Evolutionary conservation across 2,797 vertebrate genomes (phyloP), one percentile per base, ranked within the genome.

Genomic region (Sebastes nivosus): DNA sequence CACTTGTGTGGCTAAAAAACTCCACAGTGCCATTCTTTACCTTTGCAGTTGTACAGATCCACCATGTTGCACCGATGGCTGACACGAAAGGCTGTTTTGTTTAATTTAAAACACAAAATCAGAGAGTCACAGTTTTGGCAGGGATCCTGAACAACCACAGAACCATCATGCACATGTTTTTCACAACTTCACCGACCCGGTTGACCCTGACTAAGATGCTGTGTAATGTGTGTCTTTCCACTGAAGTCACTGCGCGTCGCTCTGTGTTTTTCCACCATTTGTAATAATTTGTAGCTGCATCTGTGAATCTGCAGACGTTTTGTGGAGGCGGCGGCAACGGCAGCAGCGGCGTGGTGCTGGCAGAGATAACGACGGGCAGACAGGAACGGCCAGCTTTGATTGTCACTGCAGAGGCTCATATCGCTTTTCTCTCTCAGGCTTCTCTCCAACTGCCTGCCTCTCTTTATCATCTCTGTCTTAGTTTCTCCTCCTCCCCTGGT

Each of bases 361-460:
- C 70, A 71, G 67, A 78, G 85, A 86, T 75, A 68, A 76, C 24
- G 18, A 82, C 34, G 2, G 2, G 68, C 72, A 59, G 72, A 79
- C 55, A 34, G 57, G 30, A 77, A 0, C 42, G 9, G 58, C 38
- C 38, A 22, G 55, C 81, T 87, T 74, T 80, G 82, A 83, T 57
- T 66, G 61, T 69, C 60, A 4, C 75, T 38, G 60, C 72, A 34
- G 58, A 80, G 32, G 36, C 36, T 20, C 18, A 9, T 12, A 54
- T 75, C 64, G 2, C 59, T 57, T 72, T 50, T 8, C 42, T 2
- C 38, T 69, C 63, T 76, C 73, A 67, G 34, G 61, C 29, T 9
- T 64, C 29, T 54, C 6, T 58, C 11, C 10, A 38, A 2, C 32
- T n/a, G 14, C 18, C 60, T 64, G 58, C 73, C 38, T 70, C 79